Conservation (phyloP, 2,888 invertebrate genomes). For the Clunio marinus region DNA sequence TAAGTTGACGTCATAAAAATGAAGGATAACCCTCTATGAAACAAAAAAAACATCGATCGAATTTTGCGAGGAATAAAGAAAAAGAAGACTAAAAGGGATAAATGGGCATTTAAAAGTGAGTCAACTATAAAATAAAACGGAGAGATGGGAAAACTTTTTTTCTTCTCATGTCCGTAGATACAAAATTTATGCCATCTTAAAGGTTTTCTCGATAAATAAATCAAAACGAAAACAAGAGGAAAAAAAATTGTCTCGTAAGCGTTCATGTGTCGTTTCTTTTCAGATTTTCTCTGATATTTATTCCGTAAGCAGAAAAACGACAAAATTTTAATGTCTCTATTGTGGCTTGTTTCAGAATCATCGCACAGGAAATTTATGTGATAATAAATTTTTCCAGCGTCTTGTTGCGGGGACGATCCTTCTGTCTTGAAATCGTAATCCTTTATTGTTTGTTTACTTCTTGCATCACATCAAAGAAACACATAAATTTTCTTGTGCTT, state of each 20-base stretch:
- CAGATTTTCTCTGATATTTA: too few species aligned
- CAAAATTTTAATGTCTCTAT: conserved; percentile 6
- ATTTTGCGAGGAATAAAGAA: conserved; percentile 2
- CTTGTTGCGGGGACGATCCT: background rate
- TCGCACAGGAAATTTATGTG: background rate
- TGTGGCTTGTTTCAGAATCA: conserved; percentile 3
- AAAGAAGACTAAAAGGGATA: conserved; percentile 19
- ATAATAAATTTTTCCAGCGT: background rate
- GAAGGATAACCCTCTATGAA: background rate
- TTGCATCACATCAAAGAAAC: conserved; percentile 3
- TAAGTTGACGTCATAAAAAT: background rate
- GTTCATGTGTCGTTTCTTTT: background rate
- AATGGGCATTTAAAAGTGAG: conserved; percentile 30
- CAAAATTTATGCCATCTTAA: background rate
- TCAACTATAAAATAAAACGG: conserved; percentile 27
- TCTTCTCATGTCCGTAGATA: background rate
- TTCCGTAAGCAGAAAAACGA: background rate
- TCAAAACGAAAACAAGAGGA: conserved; percentile 1
- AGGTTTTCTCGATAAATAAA: background rate
- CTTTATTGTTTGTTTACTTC: conserved; percentile 3
- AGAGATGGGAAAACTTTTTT: background rate
- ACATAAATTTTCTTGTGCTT: background rate
- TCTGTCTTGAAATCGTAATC: background rate
- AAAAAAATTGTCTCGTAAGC: background rate
- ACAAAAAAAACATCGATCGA: background rate